Percentiles rank a stretch among this genome's conserved stretches.
These are phyloP conservation scores for Kuschelorhynchus macadamiae DNA, from an alignment of 2,888 invertebrate genomes.

Conservation along the genomic window DNA sequence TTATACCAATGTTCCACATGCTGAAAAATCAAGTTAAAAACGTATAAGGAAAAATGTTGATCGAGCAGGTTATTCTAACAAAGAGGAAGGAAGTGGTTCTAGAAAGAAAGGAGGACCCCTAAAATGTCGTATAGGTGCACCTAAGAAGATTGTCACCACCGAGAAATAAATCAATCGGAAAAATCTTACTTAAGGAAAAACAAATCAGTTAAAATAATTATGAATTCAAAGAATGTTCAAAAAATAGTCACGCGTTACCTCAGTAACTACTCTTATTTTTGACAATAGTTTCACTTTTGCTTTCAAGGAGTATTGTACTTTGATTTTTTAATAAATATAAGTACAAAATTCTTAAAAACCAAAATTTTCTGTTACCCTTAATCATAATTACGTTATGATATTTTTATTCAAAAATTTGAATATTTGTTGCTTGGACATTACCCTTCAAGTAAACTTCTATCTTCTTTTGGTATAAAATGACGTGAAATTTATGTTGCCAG, in stretches of 20 bases:
- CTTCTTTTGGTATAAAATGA: no score
- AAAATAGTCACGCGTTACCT: no score
- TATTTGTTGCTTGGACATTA: no score
- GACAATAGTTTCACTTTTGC: no score
- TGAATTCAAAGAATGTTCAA: background rate
- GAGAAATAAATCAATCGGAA: slow-evolving; percentile 12
- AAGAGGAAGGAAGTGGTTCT: background rate
- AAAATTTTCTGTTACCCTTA: background rate
- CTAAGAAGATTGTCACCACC: background rate
- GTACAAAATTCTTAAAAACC: no score
- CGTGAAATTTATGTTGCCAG: no score
- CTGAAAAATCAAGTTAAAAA: background rate
- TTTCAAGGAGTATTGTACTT: no score
- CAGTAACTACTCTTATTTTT: no score
- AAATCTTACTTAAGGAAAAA: background rate
- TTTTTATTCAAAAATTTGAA: background rate
- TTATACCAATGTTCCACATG: slow-evolving; percentile 15
- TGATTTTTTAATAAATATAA: no score
- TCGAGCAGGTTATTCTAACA: slow-evolving; percentile 1
- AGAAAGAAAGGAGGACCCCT: slow-evolving; percentile 4
- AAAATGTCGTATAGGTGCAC: background rate
- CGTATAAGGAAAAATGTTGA: no score
- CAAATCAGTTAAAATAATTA: background rate
- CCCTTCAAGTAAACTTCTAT: no score
- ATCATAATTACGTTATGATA: background rate